Evolutionary conservation across 2,113 vertebrate genomes (phyloP).

Genomic region (Felis catus): F.catus_Fca126_mat1.0 CM031419.1:217372001-217372500

Average conservation of each 20-base stretch:
- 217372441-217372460: background rate
- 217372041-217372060: background rate
- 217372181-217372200: fast-evolving
- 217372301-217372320: too few species aligned
- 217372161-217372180: background rate
- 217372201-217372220: too few species aligned
- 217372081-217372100: background rate
- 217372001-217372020: background rate
- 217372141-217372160: background rate
- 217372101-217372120: too few species aligned
- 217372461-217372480: fast-evolving
- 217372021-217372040: background rate
- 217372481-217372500: background rate
- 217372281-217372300: too few species aligned
- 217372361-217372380: too few species aligned
- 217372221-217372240: background rate
- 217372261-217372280: too few species aligned
- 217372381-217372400: too few species aligned
- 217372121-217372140: background rate
- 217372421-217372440: too few species aligned
- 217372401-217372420: too few species aligned
- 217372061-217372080: background rate
- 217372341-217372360: too few species aligned
- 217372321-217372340: too few species aligned
- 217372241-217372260: fast-evolving